These are phyloP conservation scores for Thunnus thynnus DNA, from an alignment of 2,113 vertebrate genomes.

Conservation along the genomic window DNA sequence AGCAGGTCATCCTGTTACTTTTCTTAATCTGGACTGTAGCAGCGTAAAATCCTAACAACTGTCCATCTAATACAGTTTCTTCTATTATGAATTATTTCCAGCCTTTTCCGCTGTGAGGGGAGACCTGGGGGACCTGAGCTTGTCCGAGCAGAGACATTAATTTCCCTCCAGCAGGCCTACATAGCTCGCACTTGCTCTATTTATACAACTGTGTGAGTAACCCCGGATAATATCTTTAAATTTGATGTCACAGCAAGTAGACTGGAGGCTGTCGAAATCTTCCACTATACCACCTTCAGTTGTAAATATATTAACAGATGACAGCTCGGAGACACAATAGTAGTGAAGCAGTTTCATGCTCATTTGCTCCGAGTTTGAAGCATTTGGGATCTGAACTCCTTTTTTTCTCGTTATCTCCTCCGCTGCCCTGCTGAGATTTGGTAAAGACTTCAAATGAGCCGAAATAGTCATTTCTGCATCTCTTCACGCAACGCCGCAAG, in stretches of 20 bases:
- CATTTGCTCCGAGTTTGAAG: slow-evolving; percentile 21
- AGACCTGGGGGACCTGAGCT: slow-evolving; percentile 49
- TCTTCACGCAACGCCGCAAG: neutral
- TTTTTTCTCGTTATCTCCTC: slow-evolving; percentile 30
- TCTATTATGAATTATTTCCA: slow-evolving; percentile 39
- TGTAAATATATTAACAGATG: neutral
- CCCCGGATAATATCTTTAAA: slow-evolving; percentile 35
- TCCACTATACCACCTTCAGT: neutral
- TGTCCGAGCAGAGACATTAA: slow-evolving; percentile 48
- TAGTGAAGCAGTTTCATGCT: neutral
- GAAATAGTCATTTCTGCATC: neutral
- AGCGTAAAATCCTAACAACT: slow-evolving; percentile 24
- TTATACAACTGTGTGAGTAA: slow-evolving; percentile 8
- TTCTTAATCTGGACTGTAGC: slow-evolving; percentile 31
- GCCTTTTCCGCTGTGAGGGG: slow-evolving; percentile 31
- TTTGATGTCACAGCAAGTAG: slow-evolving; percentile 34
- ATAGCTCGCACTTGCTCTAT: slow-evolving; percentile 35
- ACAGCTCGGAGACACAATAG: neutral
- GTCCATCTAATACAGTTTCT: slow-evolving; percentile 20
- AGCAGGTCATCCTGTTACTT: slow-evolving; percentile 4
- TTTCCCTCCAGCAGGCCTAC: slow-evolving; percentile 49
- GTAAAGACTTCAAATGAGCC: slow-evolving; percentile 15
- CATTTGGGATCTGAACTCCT: slow-evolving; percentile 34
- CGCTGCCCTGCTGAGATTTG: slow-evolving; percentile 13
- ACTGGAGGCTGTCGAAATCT: slow-evolving; percentile 3